Percentiles rank a stretch among this genome's conserved stretches.
phyloP scores from a whole-genome alignment of 2,797 vertebrate species.

The Aeoliscus strigatus region DNA sequence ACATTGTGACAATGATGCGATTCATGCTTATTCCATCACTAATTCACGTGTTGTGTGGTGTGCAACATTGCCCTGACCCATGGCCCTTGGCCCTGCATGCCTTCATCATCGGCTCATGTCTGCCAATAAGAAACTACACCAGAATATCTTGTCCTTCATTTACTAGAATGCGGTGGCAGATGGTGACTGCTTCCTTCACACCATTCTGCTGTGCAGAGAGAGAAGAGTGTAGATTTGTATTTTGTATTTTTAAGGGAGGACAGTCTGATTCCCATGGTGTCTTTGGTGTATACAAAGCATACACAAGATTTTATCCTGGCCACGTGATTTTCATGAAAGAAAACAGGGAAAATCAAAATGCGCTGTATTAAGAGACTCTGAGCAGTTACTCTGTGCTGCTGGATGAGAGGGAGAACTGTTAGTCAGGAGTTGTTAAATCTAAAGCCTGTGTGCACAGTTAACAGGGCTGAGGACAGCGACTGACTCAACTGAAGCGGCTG shows the following conservation, averaged over 20 bases:
- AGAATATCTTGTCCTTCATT: constrained; percentile 18
- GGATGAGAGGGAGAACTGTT: constrained; percentile 23
- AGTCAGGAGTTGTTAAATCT: constrained; percentile 47
- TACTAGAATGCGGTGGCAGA: constrained; percentile 5
- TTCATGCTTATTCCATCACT: constrained; percentile 32
- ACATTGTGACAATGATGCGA: constrained; percentile 19
- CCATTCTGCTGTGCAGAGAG: not conserved
- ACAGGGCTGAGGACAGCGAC: constrained; percentile 19
- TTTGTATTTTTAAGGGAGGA: too few species aligned
- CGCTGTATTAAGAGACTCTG: too few species aligned
- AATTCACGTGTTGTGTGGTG: constrained; percentile 30
- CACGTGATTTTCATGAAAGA: too few species aligned
- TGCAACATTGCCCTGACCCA: constrained; percentile 1
- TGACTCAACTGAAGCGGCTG: constrained; percentile 41
- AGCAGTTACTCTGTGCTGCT: too few species aligned
- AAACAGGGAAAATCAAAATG: too few species aligned
- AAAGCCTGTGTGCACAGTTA: constrained; percentile 23
- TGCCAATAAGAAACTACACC: constrained; percentile 53
- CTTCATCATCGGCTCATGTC: constrained; percentile 32
- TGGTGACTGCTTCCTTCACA: constrained; percentile 4
- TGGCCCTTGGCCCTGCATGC: constrained; percentile 15
- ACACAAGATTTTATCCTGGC: too few species aligned
- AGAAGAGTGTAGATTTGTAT: not conserved
- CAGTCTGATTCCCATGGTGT: too few species aligned
- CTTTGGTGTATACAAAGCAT: too few species aligned